Percentiles rank a stretch among this genome's conserved stretches.
Conservation (phyloP, 2,113 vertebrate species). For the Prietella phreatophila region DNA sequence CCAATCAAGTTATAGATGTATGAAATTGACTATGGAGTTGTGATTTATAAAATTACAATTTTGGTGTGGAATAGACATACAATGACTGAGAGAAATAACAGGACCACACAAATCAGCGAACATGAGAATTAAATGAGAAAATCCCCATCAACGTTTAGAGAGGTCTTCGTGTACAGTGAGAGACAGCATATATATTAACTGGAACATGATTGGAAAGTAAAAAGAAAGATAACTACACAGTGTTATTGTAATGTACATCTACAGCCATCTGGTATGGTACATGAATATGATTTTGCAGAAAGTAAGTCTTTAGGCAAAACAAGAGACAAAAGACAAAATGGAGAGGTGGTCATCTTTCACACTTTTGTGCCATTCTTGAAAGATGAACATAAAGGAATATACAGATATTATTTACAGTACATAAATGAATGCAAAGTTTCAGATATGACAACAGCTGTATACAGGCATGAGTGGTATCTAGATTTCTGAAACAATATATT, state of each 20-base stretch:
- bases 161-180: not conserved
- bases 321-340: not conserved
- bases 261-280: not conserved
- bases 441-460: conserved; percentile 23
- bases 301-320: not conserved
- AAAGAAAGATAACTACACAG: not conserved
- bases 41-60: not conserved
- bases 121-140: not conserved
- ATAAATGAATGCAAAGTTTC: conserved; percentile 14
- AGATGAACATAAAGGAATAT: conserved; percentile 1
- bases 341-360: conserved; percentile 18
- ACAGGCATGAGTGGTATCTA: not conserved
- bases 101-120: not conserved
- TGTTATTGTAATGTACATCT: not conserved
- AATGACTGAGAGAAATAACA: not conserved
- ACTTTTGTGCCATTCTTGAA: not conserved
- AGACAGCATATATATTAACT: not conserved
- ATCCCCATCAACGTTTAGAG: not conserved
- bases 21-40: not conserved
- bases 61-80: not conserved
- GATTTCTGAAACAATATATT: not conserved
- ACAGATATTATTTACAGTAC: not conserved
- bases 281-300: conserved; percentile 4
- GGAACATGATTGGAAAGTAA: not conserved
- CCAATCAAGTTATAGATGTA: not conserved